Conservation (phyloP, 2,113 vertebrate species). For the Bubo scandiacus region DNA sequence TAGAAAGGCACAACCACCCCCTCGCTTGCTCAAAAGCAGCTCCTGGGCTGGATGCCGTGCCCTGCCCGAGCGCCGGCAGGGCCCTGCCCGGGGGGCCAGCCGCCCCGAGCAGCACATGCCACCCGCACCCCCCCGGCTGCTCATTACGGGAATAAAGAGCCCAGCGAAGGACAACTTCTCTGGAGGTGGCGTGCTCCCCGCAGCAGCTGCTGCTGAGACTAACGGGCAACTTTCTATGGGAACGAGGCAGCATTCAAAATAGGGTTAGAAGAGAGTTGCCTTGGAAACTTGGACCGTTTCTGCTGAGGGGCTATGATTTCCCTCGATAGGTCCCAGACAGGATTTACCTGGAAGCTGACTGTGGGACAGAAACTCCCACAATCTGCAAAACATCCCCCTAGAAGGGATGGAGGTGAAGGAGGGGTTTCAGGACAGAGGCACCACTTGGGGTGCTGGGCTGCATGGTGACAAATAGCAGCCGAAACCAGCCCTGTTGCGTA, state of each 20-base stretch:
- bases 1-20: background rate
- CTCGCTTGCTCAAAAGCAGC: background rate
- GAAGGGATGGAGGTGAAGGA: background rate
- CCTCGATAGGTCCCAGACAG: background rate
- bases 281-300: constrained; percentile 36
- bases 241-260: background rate
- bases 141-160: constrained; percentile 19
- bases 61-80: background rate
- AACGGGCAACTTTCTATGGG: constrained; percentile 34
- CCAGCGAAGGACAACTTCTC: background rate
- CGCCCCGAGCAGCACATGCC: background rate
- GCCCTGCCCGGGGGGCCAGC: background rate
- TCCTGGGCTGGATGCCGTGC: accelerated
- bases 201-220: constrained; percentile 44
- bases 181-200: background rate
- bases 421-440: background rate
- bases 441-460: background rate
- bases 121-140: background rate
- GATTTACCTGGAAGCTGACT: constrained; percentile 6
- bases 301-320: background rate
- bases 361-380: background rate
- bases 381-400: background rate
- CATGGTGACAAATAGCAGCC: background rate
- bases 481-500: constrained; percentile 17
- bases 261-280: constrained; percentile 29